Evolutionary conservation across 2,797 vertebrate species (phyloP), one percentile per base, ranked within the genome.

Genomic region (Varecia variegata): DNA sequence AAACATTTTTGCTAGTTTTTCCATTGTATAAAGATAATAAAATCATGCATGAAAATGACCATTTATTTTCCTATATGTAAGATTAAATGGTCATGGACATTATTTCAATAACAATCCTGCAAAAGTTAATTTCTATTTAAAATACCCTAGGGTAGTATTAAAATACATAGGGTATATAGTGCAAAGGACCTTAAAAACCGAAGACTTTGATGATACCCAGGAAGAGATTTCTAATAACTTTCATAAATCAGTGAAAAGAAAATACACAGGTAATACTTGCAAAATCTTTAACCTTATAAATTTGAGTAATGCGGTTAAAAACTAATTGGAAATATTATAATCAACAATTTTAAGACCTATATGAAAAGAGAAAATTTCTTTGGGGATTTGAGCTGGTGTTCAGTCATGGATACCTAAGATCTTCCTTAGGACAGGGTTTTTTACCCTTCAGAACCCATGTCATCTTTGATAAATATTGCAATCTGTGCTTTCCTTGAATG

Each of bases 101-200:
- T 32, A 88, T 65, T 89, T 93, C 27, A 85, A 54, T 89, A 93
- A 56, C 85, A 95, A 38, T 71, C 15, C 43, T 92, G 92, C 4
- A 83, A 89, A 70, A 95, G 74, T 88, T 80, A 81, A 89, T 77
- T 95, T 96, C 14, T 56, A 85, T 52, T 82, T 76, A 81, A 60
- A 71, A 76, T 62, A 67, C 30, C 47, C 12, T 25, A 77, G 21
- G 21, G 43, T 45, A 84, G 50, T 58, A 70, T 85, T 85, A 76
- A 60, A 76, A 95, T 74, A 40, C 40, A 92, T 43, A 56, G 45
- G 70, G 15, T 47, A 65, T n/a, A 47, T 9, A 71, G 3, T 50
- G 20, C 10, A 95, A 88, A 60, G 62, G 77, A 81, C 79, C 58
- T 88, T 81, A 45, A 93, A 65, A 71, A 60, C 25, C 38, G 58